Conservation (phyloP, 2,888 invertebrate genomes). For the Thereva unica region DNA sequence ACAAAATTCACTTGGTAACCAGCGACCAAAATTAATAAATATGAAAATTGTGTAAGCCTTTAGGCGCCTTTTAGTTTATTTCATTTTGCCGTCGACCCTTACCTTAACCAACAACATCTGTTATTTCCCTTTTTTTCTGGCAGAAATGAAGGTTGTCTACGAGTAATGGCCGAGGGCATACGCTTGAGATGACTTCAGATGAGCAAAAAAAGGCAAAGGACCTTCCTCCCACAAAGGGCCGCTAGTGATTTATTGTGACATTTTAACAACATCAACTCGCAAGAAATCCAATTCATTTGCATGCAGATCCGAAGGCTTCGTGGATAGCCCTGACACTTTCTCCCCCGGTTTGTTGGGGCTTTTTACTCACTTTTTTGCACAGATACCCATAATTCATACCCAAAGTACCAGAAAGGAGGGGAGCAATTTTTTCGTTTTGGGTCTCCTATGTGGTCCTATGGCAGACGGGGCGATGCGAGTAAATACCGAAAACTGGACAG, state of each 20-base stretch:
- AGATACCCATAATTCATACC: slow-evolving; percentile 29
- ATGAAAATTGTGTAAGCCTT: too few species aligned
- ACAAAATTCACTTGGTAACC: too few species aligned
- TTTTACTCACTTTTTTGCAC: slow-evolving; percentile 28
- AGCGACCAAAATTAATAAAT: too few species aligned
- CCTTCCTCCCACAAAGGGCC: slow-evolving; percentile 5
- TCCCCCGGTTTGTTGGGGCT: slow-evolving; percentile 19
- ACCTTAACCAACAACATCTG: too few species aligned
- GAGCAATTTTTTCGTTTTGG: neutral
- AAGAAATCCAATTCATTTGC: slow-evolving; percentile 34
- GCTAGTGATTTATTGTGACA: slow-evolving; percentile 29
- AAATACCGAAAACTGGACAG: slow-evolving; percentile 21
- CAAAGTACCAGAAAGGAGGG: slow-evolving; percentile 3
- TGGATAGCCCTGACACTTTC: slow-evolving; percentile 28
- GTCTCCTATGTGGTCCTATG: neutral
- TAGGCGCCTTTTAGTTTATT: too few species aligned
- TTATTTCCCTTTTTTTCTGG: too few species aligned
- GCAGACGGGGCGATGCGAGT: slow-evolving; percentile 8
- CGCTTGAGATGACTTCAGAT: too few species aligned
- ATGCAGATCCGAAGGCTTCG: slow-evolving; percentile 18
- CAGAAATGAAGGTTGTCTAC: too few species aligned
- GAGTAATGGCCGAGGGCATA: too few species aligned
- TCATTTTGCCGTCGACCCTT: too few species aligned
- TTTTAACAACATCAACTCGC: slow-evolving; percentile 31
- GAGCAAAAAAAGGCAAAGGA: neutral